Evolutionary conservation across 2,113 vertebrate species (phyloP).

Genomic region (Parus major): DNA sequence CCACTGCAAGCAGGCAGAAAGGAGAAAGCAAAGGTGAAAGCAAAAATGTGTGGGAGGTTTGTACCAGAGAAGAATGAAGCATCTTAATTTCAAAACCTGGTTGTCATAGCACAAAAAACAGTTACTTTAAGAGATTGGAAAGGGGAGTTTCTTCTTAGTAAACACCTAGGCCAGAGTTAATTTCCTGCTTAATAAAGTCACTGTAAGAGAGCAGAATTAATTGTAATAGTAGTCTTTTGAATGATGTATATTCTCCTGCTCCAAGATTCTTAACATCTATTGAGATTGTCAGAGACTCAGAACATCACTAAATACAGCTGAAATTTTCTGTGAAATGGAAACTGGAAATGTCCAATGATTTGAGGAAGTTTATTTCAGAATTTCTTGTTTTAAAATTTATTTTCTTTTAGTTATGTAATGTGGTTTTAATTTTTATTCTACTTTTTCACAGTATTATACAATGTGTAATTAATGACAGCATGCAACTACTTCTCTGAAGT

Average conservation of each 20-base stretch:
- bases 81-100: neutral
- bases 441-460: neutral
- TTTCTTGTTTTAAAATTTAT: neutral
- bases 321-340: neutral
- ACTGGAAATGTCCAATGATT: neutral
- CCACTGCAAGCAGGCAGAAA: neutral
- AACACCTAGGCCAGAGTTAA: neutral
- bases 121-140: neutral
- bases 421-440: neutral
- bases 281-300: neutral
- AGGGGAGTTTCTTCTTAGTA: neutral
- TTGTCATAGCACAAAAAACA: neutral
- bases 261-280: neutral
- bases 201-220: neutral
- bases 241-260: neutral
- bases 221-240: neutral
- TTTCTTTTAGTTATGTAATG: neutral
- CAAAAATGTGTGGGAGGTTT: neutral
- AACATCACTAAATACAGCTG: neutral
- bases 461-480: neutral
- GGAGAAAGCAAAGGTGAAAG: neutral
- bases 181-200: neutral
- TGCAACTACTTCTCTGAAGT: neutral
- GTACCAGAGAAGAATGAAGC: neutral
- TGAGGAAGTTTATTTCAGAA: neutral